Percentiles rank a stretch among this genome's conserved stretches.
These are phyloP conservation scores for Sylvilagus floridanus DNA, from an alignment of 2,797 vertebrate genomes.

Conservation along the genomic window DNA sequence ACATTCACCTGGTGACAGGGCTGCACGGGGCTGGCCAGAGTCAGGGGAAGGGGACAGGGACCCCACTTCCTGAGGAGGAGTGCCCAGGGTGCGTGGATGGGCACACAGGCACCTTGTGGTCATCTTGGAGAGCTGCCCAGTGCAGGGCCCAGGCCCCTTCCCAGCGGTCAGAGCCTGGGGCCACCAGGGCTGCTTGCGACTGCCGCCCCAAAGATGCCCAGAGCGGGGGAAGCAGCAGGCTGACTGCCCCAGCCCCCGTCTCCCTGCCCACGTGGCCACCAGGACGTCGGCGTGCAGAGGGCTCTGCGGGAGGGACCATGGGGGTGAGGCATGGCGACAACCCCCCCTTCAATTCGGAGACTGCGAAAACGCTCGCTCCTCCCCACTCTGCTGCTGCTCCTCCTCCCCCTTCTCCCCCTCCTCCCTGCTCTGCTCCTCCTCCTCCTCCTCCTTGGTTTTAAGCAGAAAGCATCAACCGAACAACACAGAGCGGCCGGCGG, in stretches of 20 bases:
- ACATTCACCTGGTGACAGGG: background rate
- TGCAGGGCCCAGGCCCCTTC: background rate
- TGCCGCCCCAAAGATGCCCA: background rate
- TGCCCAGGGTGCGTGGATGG: background rate
- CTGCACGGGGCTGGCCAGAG: background rate
- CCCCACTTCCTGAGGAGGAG: too few species aligned
- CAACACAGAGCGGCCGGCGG: background rate
- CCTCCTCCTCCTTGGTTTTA: background rate
- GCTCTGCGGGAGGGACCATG: background rate
- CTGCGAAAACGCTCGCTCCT: background rate
- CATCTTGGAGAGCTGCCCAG: background rate
- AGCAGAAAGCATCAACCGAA: background rate
- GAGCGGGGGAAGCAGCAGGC: background rate
- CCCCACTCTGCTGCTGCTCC: background rate
- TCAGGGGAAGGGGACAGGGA: background rate
- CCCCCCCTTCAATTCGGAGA: background rate
- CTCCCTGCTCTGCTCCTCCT: background rate
- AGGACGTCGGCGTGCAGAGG: background rate
- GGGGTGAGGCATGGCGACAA: accelerated
- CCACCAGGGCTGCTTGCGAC: background rate
- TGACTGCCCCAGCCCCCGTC: background rate
- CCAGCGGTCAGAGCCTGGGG: background rate
- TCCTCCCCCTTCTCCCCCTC: background rate
- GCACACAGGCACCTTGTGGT: accelerated
- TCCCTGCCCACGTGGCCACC: background rate